Evolutionary conservation across 2,888 invertebrate species (phyloP), one percentile per base, ranked within the genome.

Genomic region (Mesorhabditis spiculigera): DNA sequence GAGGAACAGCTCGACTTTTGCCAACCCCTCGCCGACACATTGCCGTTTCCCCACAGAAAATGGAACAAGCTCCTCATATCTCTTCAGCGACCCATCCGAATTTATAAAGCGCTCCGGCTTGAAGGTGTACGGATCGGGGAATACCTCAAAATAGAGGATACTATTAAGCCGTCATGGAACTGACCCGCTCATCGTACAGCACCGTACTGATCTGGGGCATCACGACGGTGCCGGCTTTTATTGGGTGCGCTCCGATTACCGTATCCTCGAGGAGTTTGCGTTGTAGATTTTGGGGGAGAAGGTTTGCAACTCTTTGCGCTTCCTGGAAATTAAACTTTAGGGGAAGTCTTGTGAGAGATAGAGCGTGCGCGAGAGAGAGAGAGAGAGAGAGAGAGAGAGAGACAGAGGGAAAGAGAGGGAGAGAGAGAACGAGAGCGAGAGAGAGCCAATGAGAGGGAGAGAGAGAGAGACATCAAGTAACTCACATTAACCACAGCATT

Each of bases 31-130:
- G 4, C 75, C 75, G 0, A 73, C 68, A 64, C 75, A 76, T n/a
- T 69, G 69, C 13, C 75, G 28, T 45, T 76, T 76, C 43, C 75
- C 75, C 45, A 74, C 71, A 0, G 75, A 76, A 43, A 76, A 76
- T 41, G 75, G 75, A 43, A 76, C 67, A 8, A 76, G 66, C 50
- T 74, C 73, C 4, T 74, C 74, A 50, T 50, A 50, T 13, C 68
- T 73, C 61, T 72, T 76, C 63, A 79, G 58, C 44, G 78, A 75
- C 16, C 81, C 82, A 62, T 76, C 69, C 45, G 64, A 71, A 68
- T 76, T 74, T 43, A 82, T 62, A 45, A 83, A 82, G 13, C 82
- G 62, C 5, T 77, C 75, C 4, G 82, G 82, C 13, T 73, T 71
- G 70, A 82, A 82, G 8, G 68, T 63, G 4, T 68, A 43, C 4